A percentile compares a stretch with the other conserved stretches of the same genome.
These are phyloP conservation scores for Tupaia tana DNA, from an alignment of 2,113 vertebrate species.

Conservation along the genomic window DNA sequence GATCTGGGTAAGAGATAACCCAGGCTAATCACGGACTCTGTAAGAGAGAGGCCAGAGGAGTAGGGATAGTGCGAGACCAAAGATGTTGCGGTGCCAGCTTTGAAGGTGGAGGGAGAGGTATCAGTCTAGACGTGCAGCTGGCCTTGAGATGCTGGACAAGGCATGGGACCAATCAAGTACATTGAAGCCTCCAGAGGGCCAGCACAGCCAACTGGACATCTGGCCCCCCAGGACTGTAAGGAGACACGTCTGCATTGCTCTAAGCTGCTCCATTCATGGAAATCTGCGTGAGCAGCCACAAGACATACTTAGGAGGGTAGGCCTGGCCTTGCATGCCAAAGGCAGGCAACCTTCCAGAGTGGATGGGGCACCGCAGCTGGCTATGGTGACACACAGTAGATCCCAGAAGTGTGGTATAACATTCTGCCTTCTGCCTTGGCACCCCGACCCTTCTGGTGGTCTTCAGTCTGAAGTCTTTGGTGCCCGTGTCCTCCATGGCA, in stretches of 20 bases:
- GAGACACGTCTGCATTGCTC: rapidly evolving
- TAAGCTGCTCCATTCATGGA: too few relatives aligned
- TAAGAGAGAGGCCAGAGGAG: neutral
- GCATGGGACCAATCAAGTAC: rapidly evolving
- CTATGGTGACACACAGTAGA: rapidly evolving
- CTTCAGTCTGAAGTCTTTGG: neutral
- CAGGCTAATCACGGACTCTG: neutral
- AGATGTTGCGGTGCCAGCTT: rapidly evolving
- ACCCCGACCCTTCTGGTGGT: neutral
- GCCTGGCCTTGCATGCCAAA: too few relatives aligned
- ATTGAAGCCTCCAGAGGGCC: neutral
- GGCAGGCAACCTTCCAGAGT: too few relatives aligned
- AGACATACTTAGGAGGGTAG: neutral
- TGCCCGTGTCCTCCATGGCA: neutral
- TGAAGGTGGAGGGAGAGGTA: too few relatives aligned
- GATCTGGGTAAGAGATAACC: too few relatives aligned
- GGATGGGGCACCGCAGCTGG: neutral
- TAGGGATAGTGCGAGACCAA: neutral
- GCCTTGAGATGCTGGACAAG: neutral
- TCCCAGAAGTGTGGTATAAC: neutral
- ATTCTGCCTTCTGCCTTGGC: too few relatives aligned
- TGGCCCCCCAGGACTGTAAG: rapidly evolving
- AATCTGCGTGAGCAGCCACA: rapidly evolving
- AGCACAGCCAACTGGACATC: rapidly evolving
- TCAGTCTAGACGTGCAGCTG: rapidly evolving